Percentiles rank a stretch among this genome's conserved stretches.
Conservation (phyloP, 2,113 vertebrate species). For the Scomber colias region DNA sequence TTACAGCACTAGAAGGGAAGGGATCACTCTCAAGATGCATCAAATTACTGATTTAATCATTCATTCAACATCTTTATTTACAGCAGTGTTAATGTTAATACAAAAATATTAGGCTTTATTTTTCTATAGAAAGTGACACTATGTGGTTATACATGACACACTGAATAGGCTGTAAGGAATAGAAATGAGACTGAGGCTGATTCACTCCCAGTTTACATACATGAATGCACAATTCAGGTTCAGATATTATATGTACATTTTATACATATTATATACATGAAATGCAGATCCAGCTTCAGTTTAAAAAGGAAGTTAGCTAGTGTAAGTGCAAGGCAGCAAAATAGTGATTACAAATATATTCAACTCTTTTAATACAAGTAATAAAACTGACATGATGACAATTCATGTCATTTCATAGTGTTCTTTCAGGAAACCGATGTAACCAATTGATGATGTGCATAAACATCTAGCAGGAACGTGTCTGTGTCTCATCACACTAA, state of each 20-base stretch:
- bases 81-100: neutral
- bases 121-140: neutral
- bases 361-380: neutral
- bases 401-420: neutral
- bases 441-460: neutral
- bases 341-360: neutral
- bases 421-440: neutral
- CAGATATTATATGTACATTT: no score
- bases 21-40: no score
- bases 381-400: neutral
- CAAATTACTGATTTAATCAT: no score
- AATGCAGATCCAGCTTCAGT: neutral
- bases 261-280: neutral
- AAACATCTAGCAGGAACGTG: no score
- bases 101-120: conserved; percentile 1
- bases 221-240: neutral
- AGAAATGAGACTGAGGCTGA: no score
- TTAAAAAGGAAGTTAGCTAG: no score
- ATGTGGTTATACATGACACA: neutral
- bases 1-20: no score
- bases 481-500: neutral
- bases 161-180: neutral
- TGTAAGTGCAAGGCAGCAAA: no score
- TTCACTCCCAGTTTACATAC: no score
- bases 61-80: neutral